Conservation (phyloP, 1,140 invertebrate species). For the Epicauta chinensis region DNA sequence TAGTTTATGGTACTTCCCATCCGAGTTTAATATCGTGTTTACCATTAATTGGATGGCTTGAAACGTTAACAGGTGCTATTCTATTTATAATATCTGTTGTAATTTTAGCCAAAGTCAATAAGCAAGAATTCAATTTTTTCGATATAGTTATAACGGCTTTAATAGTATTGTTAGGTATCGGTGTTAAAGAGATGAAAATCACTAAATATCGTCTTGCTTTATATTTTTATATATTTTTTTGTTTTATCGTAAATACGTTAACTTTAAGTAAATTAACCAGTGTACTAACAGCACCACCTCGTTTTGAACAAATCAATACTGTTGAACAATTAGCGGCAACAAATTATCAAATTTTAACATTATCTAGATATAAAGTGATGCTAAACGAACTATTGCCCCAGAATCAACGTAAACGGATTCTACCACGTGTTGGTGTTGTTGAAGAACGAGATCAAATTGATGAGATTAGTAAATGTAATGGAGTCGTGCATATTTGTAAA, state of each 20-base stretch:
- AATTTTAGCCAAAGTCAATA: background rate
- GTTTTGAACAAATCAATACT: background rate
- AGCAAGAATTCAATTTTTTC: background rate
- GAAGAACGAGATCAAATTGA: constrained; percentile 2
- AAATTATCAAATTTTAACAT: background rate
- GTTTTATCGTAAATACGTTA: constrained; percentile 2
- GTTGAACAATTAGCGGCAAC: constrained; percentile 6
- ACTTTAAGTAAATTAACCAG: constrained; percentile 3
- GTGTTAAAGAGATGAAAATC: background rate
- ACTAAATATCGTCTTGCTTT: constrained; percentile 3
- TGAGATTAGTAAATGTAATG: constrained; percentile 1
- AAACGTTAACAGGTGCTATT: background rate
- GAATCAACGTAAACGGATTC: background rate
- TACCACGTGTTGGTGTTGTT: background rate
- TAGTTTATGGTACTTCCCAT: background rate
- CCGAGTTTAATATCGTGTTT: background rate
- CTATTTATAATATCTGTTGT: constrained; percentile 1
- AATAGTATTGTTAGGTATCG: background rate
- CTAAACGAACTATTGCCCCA: background rate
- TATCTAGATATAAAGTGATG: constrained; percentile 1
- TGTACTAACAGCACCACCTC: constrained; percentile 1
- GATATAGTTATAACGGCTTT: background rate
- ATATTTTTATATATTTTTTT: constrained; percentile 2
- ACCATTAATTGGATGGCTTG: background rate
- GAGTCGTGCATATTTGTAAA: constrained; percentile 3